Conservation (phyloP, 2,113 vertebrate genomes). For the Oncorhynchus kisutch region DNA sequence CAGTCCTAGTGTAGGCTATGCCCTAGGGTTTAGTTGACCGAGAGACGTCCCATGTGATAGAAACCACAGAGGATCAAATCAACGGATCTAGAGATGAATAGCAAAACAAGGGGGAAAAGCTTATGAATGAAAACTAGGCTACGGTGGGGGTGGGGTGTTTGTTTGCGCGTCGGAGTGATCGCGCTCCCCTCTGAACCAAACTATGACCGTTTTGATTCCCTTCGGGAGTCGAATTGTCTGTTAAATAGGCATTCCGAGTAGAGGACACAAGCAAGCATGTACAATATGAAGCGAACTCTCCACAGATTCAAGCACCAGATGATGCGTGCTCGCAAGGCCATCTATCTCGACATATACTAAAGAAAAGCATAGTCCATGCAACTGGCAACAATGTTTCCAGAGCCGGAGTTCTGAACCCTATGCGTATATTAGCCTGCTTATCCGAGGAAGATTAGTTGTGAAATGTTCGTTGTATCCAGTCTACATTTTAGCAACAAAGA, state of each 20-base stretch:
- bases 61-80: no score
- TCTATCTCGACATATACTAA: not conserved
- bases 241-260: not conserved
- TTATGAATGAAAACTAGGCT: constrained; percentile 89
- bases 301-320: not conserved
- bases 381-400: not conserved
- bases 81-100: constrained; percentile 32
- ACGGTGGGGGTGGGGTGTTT: constrained; percentile 62
- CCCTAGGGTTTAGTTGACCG: not conserved
- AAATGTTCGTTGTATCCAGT: no score
- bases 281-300: not conserved
- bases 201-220: constrained; percentile 8
- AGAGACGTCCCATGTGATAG: constrained; percentile 56
- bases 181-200: not conserved
- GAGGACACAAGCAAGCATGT: not conserved
- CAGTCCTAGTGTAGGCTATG: not conserved
- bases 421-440: not conserved
- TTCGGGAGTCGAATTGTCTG: not conserved
- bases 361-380: not conserved
- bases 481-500: not conserved
- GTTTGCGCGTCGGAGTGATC: constrained; percentile 61
- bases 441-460: no score
- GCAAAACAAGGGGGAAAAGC: constrained; percentile 58
- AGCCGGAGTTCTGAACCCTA: not conserved
- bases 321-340: not conserved